Evolutionary conservation across 2,888 invertebrate species (phyloP).

Genomic region (Agrochola lota): DNA sequence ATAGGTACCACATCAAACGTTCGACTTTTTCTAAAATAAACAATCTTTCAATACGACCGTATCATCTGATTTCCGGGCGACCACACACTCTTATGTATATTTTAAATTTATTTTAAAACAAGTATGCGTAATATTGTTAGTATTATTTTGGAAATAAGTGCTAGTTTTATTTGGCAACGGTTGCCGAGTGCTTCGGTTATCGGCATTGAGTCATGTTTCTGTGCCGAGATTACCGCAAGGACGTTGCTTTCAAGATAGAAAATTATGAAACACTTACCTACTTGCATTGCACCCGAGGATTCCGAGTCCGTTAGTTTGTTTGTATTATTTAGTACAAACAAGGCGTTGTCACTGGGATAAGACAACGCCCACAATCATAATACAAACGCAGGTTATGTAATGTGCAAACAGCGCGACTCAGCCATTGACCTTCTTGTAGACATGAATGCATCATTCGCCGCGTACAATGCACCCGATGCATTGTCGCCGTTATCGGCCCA

Average conservation of each 20-base stretch:
- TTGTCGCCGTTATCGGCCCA: slow-evolving; percentile 86
- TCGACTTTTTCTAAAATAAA: slow-evolving; percentile 53
- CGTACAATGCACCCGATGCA: slow-evolving; percentile 85
- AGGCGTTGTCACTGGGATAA: slow-evolving; percentile 62
- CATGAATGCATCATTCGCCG: slow-evolving; percentile 86
- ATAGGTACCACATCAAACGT: slow-evolving; percentile 52
- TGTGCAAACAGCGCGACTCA: slow-evolving; percentile 78
- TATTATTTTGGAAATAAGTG: slow-evolving; percentile 80
- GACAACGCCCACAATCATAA: slow-evolving; percentile 78
- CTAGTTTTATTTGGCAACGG: slow-evolving; percentile 82
- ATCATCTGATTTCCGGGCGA: slow-evolving; percentile 51
- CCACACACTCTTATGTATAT: slow-evolving; percentile 49
- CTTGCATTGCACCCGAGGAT: slow-evolving; percentile 63
- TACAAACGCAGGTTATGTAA: slow-evolving; percentile 85
- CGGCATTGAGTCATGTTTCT: slow-evolving; percentile 82
- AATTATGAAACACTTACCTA: slow-evolving; percentile 72
- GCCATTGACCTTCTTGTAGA: slow-evolving; percentile 87
- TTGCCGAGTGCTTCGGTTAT: slow-evolving; percentile 80
- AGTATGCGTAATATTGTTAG: slow-evolving; percentile 72
- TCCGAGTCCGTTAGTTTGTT: slow-evolving; percentile 43
- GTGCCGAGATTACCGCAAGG: slow-evolving; percentile 84
- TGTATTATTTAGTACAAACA: slow-evolving; percentile 43
- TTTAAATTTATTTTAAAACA: slow-evolving; percentile 65
- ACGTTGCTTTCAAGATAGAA: slow-evolving; percentile 82
- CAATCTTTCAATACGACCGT: slow-evolving; percentile 44